Conservation (phyloP, 2,113 vertebrate genomes). For the Phainopepla nitens region DNA sequence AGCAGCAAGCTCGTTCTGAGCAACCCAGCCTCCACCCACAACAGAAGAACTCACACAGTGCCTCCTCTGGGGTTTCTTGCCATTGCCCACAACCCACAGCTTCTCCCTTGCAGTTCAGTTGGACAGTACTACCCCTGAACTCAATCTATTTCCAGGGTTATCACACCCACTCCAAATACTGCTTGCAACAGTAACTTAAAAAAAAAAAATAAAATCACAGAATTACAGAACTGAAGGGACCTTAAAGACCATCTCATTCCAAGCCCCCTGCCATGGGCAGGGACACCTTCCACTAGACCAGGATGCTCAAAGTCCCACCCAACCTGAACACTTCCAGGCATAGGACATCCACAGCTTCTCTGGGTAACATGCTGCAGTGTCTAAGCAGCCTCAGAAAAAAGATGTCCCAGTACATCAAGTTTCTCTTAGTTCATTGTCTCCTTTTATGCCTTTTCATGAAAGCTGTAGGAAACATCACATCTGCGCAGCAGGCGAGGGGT, state of each 20-base stretch:
- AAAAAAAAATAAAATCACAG: background rate
- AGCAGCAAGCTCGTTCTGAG: background rate
- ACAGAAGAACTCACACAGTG: accelerated
- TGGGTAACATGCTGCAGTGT: background rate
- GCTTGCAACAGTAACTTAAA: background rate
- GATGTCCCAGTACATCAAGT: background rate
- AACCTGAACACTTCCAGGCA: background rate
- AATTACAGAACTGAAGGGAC: background rate
- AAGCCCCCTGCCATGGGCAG: background rate
- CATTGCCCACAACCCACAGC: background rate
- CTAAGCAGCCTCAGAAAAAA: background rate
- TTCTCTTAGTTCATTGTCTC: background rate
- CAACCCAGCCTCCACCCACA: background rate
- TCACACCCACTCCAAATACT: background rate
- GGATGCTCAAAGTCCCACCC: background rate
- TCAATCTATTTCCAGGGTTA: background rate
- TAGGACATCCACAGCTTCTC: background rate
- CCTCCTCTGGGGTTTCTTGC: background rate
- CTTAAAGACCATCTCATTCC: background rate
- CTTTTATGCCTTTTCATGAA: background rate
- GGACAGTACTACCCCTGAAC: background rate
- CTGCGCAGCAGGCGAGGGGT: background rate
- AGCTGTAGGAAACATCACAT: background rate
- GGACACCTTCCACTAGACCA: background rate
- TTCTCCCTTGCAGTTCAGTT: accelerated